Evolutionary conservation across 2,113 vertebrate species (phyloP).

Genomic region (Anoplopoma fimbria): DNA sequence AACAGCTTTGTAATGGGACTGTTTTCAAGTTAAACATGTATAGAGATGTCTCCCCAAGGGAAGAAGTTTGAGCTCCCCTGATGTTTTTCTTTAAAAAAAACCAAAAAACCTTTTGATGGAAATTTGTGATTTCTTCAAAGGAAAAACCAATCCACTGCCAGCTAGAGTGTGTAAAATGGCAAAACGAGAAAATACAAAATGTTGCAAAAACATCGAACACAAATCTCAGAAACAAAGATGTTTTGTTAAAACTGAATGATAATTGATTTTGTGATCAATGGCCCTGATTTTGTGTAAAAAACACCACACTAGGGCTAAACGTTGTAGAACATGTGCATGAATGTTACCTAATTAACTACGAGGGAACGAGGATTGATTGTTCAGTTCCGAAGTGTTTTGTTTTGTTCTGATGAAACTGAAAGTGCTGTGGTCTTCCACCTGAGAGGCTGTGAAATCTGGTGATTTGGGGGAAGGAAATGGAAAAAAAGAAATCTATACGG

Average conservation of each 20-base stretch:
- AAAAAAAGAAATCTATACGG: not conserved
- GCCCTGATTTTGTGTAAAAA: not conserved
- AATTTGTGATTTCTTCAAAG: not conserved
- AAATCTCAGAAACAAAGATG: constrained; percentile 6
- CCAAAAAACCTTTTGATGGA: not conserved
- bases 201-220: not conserved
- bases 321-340: constrained; percentile 8
- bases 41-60: not conserved
- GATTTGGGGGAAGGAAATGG: constrained; percentile 4
- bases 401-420: constrained; percentile 65
- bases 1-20: not conserved
- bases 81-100: not conserved
- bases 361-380: constrained; percentile 15
- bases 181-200: constrained; percentile 8
- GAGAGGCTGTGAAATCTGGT: constrained; percentile 31
- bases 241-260: not conserved
- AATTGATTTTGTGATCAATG: not conserved
- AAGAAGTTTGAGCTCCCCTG: not conserved
- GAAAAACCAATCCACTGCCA: not conserved
- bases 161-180: not conserved
- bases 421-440: constrained; percentile 45
- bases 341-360: constrained; percentile 10
- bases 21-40: not conserved
- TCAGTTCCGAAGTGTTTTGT: constrained; percentile 17
- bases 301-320: not conserved